Evolutionary conservation across 2,113 vertebrate species (phyloP), one percentile per base, ranked within the genome.

Genomic region (Laticauda laticaudata): DNA sequence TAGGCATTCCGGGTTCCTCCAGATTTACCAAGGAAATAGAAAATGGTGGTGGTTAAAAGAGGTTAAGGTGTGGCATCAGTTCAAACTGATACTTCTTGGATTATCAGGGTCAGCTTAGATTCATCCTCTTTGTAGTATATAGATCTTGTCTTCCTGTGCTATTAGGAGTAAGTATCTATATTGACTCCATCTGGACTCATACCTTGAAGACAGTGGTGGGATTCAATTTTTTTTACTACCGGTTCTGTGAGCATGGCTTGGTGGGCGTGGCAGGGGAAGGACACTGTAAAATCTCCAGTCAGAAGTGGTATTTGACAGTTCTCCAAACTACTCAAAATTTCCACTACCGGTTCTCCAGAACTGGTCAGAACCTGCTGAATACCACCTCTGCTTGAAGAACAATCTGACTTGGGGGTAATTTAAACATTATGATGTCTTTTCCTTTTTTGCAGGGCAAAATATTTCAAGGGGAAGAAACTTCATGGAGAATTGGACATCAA

Each of bases 401-500:
- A 69, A 53, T 39, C 21, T 39, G 21, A 53, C 26, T 51, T 34
- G n/a, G 26, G 3, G 20, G 4, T 20, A 48, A 6, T 34, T 55
- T 53, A 14, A 90, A 15, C 55, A 26, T 39, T 64, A 81, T 39
- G 2, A 4, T 93, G 92, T 23, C 69, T 69, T 91, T 92, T 90
- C 96, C 94, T 96, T 56, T 93, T 95, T 95, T 56, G 61, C 95
- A 99, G 98, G 98, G 97, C 96, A 11, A 99, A 98, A 92, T 97
- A 98, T 93, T 99, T 99, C 97, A 98, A 98, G 97, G 98, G 98
- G 88, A 98, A 98, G 95, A 99, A 98, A 92, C 97, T 98, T 95
- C 98, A 98, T 11, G 98, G 98, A 61, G 98, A 99, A 97, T 98
- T 97, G 96, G 98, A 99, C 96, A 98, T 99, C 94, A 98, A 98